These are phyloP conservation scores for Scrobipalpa costella DNA, from an alignment of 2,888 invertebrate genomes.

Conservation along the genomic window DNA sequence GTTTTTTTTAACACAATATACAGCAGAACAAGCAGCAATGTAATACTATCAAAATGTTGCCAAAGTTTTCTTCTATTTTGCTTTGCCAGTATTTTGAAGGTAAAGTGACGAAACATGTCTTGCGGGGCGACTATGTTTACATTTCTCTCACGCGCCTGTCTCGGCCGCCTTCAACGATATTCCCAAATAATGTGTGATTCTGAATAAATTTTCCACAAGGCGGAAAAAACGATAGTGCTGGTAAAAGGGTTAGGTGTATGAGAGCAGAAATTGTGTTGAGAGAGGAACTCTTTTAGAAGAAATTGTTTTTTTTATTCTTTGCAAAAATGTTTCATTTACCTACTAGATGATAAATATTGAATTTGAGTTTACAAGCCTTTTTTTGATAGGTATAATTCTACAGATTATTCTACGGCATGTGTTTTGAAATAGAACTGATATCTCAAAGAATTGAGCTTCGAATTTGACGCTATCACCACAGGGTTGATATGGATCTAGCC, in stretches of 20 bases:
- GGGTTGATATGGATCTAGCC: no score
- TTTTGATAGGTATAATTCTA: no score
- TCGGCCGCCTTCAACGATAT: conserved; percentile 41
- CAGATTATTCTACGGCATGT: no score
- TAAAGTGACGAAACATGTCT: conserved; percentile 75
- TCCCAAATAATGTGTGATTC: conserved; percentile 60
- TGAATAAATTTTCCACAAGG: conserved; percentile 52
- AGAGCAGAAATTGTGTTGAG: background rate
- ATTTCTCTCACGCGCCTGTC: conserved; percentile 61
- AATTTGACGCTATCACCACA: no score
- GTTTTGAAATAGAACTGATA: no score
- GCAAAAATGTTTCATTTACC: background rate
- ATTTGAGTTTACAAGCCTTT: no score
- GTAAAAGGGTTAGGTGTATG: conserved; percentile 32
- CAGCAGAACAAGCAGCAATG: background rate
- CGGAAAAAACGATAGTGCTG: conserved; percentile 43
- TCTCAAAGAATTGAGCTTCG: no score
- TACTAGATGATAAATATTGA: background rate
- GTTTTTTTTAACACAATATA: background rate
- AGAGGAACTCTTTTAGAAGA: background rate
- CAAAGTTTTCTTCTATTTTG: conserved; percentile 51
- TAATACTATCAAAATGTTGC: conserved; percentile 36
- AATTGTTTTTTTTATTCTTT: background rate
- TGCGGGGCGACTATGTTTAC: conserved; percentile 53
- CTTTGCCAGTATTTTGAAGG: conserved; percentile 50